These are phyloP conservation scores for Erpornis zantholeuca DNA, from an alignment of 2,113 vertebrate species.

Conservation along the genomic window DNA sequence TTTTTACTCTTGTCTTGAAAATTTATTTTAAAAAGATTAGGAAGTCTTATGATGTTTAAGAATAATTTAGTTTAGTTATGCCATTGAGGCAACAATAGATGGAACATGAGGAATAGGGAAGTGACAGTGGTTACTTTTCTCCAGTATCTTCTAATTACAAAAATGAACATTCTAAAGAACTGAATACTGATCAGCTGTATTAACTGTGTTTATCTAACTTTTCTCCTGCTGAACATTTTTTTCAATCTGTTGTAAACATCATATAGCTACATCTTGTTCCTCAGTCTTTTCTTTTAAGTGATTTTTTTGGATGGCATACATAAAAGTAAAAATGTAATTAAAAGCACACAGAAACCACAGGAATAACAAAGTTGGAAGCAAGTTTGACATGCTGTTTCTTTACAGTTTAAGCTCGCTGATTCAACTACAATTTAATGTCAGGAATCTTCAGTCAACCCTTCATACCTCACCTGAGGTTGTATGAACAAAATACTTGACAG, in stretches of 20 bases:
- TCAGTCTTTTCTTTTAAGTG: background rate
- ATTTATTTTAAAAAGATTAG: background rate
- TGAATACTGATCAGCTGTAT: background rate
- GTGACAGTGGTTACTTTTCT: background rate
- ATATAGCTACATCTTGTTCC: background rate
- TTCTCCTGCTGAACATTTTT: background rate
- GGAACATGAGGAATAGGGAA: background rate
- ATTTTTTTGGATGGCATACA: background rate
- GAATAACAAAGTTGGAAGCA: background rate
- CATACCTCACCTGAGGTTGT: accelerated
- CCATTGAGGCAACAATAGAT: background rate
- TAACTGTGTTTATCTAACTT: background rate
- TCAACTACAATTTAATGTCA: background rate
- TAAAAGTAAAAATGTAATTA: background rate
- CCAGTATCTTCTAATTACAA: background rate
- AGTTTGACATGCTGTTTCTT: background rate
- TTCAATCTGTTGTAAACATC: background rate
- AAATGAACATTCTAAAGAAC: background rate
- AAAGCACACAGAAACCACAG: background rate
- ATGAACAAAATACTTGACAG: background rate
- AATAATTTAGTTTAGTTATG: background rate
- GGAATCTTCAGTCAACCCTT: background rate
- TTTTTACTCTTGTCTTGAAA: background rate
- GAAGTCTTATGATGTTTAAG: background rate
- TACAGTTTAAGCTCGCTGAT: background rate